A percentile compares a stretch with the other conserved stretches of the same genome.
Evolutionary conservation across 2,797 vertebrate genomes (phyloP).

Genomic region (Myripristis murdjan): DNA sequence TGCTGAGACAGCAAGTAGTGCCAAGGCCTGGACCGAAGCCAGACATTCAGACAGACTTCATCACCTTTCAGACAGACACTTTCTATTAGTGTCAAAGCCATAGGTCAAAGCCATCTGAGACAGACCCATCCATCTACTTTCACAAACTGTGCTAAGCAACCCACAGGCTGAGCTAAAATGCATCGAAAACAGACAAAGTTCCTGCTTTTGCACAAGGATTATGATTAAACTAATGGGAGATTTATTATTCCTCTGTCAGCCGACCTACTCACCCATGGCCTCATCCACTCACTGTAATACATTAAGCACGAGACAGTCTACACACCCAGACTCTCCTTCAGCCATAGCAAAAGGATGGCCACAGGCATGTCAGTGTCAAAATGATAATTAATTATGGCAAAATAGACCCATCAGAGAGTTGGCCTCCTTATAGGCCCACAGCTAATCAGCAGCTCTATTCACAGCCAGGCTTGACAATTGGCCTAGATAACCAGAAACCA

Average conservation of each 20-base stretch:
- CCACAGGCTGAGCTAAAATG: conserved; percentile 2
- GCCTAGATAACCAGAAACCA: conserved; percentile 76
- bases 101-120: conserved; percentile 13
- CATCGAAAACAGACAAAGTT: conserved; percentile 26
- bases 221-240: conserved; percentile 54
- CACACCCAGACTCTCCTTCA: conserved; percentile 36
- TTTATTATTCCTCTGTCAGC: conserved; percentile 45
- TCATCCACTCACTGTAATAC: conserved; percentile 18
- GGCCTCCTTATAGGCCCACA: conserved; percentile 76
- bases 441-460: conserved; percentile 76
- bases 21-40: conserved; percentile 48
- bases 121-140: conserved; percentile 27
- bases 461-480: conserved; percentile 66
- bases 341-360: conserved; percentile 37
- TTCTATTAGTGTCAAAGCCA: conserved; percentile 55
- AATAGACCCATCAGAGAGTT: conserved; percentile 74
- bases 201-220: conserved; percentile 33
- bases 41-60: conserved; percentile 50
- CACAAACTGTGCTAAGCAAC: conserved; percentile 2
- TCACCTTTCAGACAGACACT: conserved; percentile 59
- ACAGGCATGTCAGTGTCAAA: conserved; percentile 62
- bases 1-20: conserved; percentile 66
- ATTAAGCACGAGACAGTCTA: conserved; percentile 51
- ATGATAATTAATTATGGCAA: conserved; percentile 81
- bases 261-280: conserved; percentile 11